These are phyloP conservation scores for Cetonia aurata DNA, from an alignment of 2,888 invertebrate genomes.

Conservation along the genomic window DNA sequence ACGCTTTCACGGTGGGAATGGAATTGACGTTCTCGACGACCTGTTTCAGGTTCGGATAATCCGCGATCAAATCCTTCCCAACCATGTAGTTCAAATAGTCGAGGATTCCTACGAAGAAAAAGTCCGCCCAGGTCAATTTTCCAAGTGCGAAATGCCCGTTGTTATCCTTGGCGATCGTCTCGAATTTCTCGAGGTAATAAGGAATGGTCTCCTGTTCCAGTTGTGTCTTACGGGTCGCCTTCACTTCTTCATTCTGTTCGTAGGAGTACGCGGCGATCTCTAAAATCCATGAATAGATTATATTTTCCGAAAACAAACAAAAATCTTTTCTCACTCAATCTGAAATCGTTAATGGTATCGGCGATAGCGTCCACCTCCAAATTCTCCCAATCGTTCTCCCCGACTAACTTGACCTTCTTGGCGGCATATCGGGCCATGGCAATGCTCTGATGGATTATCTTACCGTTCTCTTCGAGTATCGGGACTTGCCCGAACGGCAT, in stretches of 20 bases:
- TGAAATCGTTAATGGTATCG: slow-evolving; percentile 74
- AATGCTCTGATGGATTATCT: slow-evolving; percentile 71
- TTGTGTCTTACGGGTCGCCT: slow-evolving; percentile 67
- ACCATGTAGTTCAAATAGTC: slow-evolving; percentile 73
- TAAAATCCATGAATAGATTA: slow-evolving; percentile 48
- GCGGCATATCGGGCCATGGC: slow-evolving; percentile 75
- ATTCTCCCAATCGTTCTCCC: slow-evolving; percentile 71
- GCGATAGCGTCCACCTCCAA: slow-evolving; percentile 74
- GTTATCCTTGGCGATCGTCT: slow-evolving; percentile 71
- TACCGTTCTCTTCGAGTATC: slow-evolving; percentile 74
- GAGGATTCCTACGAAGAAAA: slow-evolving; percentile 71
- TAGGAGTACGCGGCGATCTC: slow-evolving; percentile 70
- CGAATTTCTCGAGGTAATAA: slow-evolving; percentile 70
- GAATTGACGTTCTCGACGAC: slow-evolving; percentile 71
- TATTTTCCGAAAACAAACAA: neutral
- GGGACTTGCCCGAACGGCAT: slow-evolving; percentile 77
- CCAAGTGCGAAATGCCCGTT: slow-evolving; percentile 71
- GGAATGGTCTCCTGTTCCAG: slow-evolving; percentile 69
- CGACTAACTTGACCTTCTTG: slow-evolving; percentile 71
- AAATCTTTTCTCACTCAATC: slow-evolving; percentile 65
- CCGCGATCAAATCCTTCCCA: slow-evolving; percentile 69
- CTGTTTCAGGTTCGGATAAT: slow-evolving; percentile 71
- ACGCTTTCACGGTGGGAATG: slow-evolving; percentile 73
- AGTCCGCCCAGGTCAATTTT: slow-evolving; percentile 72
- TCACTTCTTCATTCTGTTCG: slow-evolving; percentile 68